Conservation (phyloP, 1,140 invertebrate species). For the Drosophila parabipectinata region DNA sequence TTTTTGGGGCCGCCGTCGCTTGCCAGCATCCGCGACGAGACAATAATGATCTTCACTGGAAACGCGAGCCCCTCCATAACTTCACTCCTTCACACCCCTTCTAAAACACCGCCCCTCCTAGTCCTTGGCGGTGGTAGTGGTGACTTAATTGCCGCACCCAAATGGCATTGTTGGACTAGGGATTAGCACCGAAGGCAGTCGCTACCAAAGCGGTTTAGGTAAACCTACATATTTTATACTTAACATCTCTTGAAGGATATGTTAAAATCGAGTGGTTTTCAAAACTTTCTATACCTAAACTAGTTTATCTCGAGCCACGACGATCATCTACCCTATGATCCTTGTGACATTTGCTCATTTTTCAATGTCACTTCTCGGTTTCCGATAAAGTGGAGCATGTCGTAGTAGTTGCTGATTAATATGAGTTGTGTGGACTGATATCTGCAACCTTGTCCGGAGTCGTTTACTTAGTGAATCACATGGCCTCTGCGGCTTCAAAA, state of each 20-base stretch:
- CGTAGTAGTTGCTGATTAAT: constrained; percentile 54
- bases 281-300: constrained; percentile 36
- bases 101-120: constrained; percentile 4
- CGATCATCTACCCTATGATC: constrained; percentile 32
- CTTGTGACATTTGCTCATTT: constrained; percentile 55
- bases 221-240: no score
- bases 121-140: constrained; percentile 32
- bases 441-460: constrained; percentile 55
- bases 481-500: constrained; percentile 21
- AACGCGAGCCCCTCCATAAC: constrained; percentile 48
- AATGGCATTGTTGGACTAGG: constrained; percentile 43
- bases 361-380: constrained; percentile 36
- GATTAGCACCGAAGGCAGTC: constrained; percentile 62
- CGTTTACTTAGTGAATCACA: constrained; percentile 58
- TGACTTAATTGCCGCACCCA: constrained; percentile 81
- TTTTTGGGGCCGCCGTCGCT: constrained; percentile 43
- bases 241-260: constrained; percentile 4
- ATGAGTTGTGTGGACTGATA: constrained; percentile 42
- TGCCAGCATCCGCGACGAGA: constrained; percentile 69
- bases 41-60: constrained; percentile 80
- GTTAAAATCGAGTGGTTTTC: neutral
- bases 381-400: constrained; percentile 58
- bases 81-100: neutral
- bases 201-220: neutral
- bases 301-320: constrained; percentile 31